Conservation (phyloP, 2,113 vertebrate genomes). For the Erythrocercus mccallii region DNA sequence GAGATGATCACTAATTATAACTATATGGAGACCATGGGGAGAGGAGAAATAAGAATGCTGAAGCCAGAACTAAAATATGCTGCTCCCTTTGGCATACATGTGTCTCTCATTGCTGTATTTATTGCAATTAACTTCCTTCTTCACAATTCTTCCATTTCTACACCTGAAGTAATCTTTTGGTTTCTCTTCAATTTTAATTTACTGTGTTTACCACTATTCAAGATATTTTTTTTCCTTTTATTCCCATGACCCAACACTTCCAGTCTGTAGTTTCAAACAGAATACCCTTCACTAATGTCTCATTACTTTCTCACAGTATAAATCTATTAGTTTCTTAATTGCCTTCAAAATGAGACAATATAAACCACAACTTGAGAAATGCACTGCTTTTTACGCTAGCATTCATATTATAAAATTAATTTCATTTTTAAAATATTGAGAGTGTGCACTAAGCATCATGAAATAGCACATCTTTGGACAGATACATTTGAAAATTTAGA, state of each 20-base stretch:
- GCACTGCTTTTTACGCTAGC: background rate
- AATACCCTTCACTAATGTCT: background rate
- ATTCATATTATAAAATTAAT: background rate
- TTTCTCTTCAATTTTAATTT: constrained; percentile 16
- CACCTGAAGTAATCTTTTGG: constrained; percentile 17
- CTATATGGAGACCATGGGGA: background rate
- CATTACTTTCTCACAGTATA: background rate
- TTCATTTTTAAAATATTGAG: background rate
- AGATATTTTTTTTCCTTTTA: background rate
- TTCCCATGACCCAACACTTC: background rate
- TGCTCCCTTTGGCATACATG: constrained; percentile 8
- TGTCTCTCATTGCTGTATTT: constrained; percentile 44
- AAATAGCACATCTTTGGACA: background rate
- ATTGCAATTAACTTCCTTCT: constrained; percentile 59
- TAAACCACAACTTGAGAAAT: constrained; percentile 15
- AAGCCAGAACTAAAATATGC: constrained; percentile 11
- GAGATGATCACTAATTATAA: constrained; percentile 41
- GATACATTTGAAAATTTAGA: background rate
- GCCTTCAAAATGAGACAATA: constrained; percentile 11
- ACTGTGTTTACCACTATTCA: background rate
- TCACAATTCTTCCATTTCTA: constrained; percentile 36
- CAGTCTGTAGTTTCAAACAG: background rate
- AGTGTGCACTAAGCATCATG: background rate
- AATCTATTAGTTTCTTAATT: background rate
- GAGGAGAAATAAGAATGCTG: background rate